A percentile compares a stretch with the other conserved stretches of the same genome.
Conservation (phyloP, 2,888 invertebrate genomes). For the Pyrocoelia pectoralis region DNA sequence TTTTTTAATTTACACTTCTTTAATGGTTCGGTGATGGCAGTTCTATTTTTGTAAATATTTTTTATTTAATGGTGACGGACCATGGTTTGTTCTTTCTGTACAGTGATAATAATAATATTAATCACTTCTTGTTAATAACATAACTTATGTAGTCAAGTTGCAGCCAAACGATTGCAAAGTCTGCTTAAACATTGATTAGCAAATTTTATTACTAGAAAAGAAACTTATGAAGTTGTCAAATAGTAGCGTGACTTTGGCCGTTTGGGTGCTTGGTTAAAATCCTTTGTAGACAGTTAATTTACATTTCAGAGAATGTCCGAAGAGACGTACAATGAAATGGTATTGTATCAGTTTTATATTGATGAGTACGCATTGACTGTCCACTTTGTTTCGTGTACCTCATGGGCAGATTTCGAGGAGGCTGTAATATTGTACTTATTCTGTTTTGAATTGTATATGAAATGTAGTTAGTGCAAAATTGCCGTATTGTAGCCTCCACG, state of each 20-base stretch:
- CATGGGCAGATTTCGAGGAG: constrained; percentile 29
- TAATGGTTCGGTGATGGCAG: constrained; percentile 23
- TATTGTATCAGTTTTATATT: constrained; percentile 65
- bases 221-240: too few species aligned
- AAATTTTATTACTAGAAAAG: too few species aligned
- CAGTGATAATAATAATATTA: background rate
- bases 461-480: too few species aligned
- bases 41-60: constrained; percentile 10
- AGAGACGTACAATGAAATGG: constrained; percentile 85
- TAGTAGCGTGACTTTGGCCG: constrained; percentile 7
- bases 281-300: constrained; percentile 60
- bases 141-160: constrained; percentile 19
- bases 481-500: constrained; percentile 19
- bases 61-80: constrained; percentile 6
- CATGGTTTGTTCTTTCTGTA: constrained; percentile 3
- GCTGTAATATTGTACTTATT: constrained; percentile 24
- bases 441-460: background rate
- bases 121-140: constrained; percentile 24
- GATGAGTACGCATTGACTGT: constrained; percentile 43
- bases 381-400: constrained; percentile 38
- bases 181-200: background rate
- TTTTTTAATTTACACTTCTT: constrained; percentile 28
- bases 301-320: constrained; percentile 84
- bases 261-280: constrained; percentile 36
- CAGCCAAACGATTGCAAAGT: constrained; percentile 20